Base-by-base conservation (phyloP, 2,113 vertebrate species). In the Capra hircus region DNA sequence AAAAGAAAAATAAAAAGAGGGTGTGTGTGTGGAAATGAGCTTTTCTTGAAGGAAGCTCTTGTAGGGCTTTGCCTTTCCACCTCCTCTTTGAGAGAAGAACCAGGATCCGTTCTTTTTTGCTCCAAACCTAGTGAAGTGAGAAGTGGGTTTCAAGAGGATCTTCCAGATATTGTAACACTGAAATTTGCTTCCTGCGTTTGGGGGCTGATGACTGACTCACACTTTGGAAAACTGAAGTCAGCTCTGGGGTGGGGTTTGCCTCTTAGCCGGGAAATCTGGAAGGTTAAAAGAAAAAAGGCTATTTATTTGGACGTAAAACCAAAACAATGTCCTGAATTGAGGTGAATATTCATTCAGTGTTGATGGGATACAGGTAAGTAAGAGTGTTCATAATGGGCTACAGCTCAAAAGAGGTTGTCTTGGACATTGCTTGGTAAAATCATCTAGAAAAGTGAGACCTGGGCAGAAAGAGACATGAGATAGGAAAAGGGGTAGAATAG, bases 341-440 rank as follows among this genome's bases (percentile, higher is more conserved):
- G 3, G 9, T 28, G 16, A 19, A 2, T 28, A 14, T 55, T 82
- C 19, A 15, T 23, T 17, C 30, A 90, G 19, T 86, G 43, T 77
- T 77, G n/a, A 33, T 11, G 40, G 27, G 53, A 6, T 48, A 27
- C 60, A 57, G 21, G 2, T 11, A 57, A 27, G 3, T 28, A 59
- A 62, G 33, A 27, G 11, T 33, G 1, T 33, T 52, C 43, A 7
- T 19, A 23, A n/a, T 82, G 23, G 7, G 33, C 28, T 17, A 48
- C 16, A 95, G 13, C 48, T 16, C 36, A 33, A 23, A 40, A n/a
- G 21, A 45, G 11, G 33, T 30, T 94, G 11, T 45, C n/a, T 33
- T 59, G 7, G 19, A 33, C 3, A 2, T 43, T 71, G 2, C 33
- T 60, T 12, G 21, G 0, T 55, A 43, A 30, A 5, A 5, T 4